Evolutionary conservation across 2,888 invertebrate species (phyloP), one percentile per base, ranked within the genome.

Genomic region (Tinea pellionella): DNA sequence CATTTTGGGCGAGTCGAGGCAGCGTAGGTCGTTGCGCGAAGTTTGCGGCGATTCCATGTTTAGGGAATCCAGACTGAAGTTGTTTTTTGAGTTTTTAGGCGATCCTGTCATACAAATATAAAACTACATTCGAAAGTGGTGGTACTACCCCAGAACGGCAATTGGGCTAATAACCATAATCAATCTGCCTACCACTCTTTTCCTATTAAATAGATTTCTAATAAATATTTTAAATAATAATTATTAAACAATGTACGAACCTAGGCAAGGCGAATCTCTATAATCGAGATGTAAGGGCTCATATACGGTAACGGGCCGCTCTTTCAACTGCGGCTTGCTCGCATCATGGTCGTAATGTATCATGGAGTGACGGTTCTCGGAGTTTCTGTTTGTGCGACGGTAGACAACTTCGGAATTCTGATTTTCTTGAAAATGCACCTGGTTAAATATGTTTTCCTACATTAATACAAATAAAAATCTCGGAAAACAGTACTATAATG

Each of bases 321-420:
- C 86, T 67, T 79, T 85, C 0, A 87, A 70, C 60, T 77, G 75
- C 0, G 87, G 84, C 60, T 83, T 85, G 7, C 77, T 68, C 0
- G 75, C 64, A 51, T 86, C 84, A 62, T 87, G 86, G 66, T 87
- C 87, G 65, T 85, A 87, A 41, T 87, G 87, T 63, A 87, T 87
- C 87, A 87, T 87, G n/a, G 87, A 87, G 65, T 87, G 87, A 0
- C 87, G 79, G 68, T 87, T 85, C 60, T 85, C 87, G 0, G 73
- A 57, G 66, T 84, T 83, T 12, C 86, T 77, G 62, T 77, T 81
- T 1, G 78, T 70, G 11, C 85, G 77, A 4, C 87, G 79, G 63
- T 77, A 79, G n/a, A 86, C 70, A 0, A 87, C 82, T 47, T 82
- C 79, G 4, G 37, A 37, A 12, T 67, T 67, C 64, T 81, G 74